These are phyloP conservation scores for Leptobrachium ailaonicum DNA, from an alignment of 2,113 vertebrate species.

Conservation along the genomic window DNA sequence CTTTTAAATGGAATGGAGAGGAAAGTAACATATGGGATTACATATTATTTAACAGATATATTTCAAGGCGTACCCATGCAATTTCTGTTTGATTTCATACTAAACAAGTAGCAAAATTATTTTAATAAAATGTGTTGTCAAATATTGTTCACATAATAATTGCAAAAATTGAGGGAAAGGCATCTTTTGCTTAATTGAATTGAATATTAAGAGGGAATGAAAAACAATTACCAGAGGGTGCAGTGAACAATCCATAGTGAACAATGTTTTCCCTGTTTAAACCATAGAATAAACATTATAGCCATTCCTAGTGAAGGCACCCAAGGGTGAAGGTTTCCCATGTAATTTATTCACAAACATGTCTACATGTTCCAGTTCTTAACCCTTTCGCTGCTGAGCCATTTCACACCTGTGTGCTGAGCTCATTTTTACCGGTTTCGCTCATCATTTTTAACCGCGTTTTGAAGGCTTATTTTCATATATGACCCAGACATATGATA, in stretches of 20 bases:
- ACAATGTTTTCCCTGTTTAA: not conserved
- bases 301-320: not conserved
- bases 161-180: not conserved
- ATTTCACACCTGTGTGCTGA: too few relatives aligned
- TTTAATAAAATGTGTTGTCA: not conserved
- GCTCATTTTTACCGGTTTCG: too few relatives aligned
- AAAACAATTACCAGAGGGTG: slow-evolving; percentile 20
- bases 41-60: not conserved
- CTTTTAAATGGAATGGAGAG: not conserved
- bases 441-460: too few relatives aligned
- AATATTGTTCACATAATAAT: not conserved
- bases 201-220: slow-evolving; percentile 12
- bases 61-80: not conserved
- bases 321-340: slow-evolving; percentile 9
- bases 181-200: slow-evolving; percentile 9
- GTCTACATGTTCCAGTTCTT: slow-evolving; percentile 12
- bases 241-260: not conserved
- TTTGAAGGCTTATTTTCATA: too few relatives aligned
- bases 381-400: not conserved
- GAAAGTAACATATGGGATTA: not conserved
- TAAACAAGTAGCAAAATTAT: not conserved
- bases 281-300: not conserved
- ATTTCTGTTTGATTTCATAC: not conserved
- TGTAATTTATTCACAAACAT: slow-evolving; percentile 34
- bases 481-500: too few relatives aligned